A percentile compares a stretch with the other conserved stretches of the same genome.
These are phyloP conservation scores for Coluber constrictor DNA, from an alignment of 2,797 vertebrate species.

Conservation along the genomic window DNA sequence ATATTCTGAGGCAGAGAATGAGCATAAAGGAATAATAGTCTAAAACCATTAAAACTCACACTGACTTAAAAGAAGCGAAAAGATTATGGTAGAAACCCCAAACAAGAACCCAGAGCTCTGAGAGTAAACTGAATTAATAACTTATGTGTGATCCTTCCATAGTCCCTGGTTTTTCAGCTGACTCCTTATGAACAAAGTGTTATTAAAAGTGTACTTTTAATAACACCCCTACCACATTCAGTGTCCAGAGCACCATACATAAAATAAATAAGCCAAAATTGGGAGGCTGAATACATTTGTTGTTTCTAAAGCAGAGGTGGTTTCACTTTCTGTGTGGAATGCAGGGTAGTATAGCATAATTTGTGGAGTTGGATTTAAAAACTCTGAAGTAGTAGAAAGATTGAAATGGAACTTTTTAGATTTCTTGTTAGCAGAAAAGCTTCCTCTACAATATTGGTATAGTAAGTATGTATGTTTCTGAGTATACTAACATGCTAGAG, in stretches of 20 bases:
- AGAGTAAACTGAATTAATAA: background rate
- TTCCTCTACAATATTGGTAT: background rate
- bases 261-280: background rate
- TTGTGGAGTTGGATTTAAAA: background rate
- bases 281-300: background rate
- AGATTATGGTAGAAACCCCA: background rate
- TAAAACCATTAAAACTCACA: background rate
- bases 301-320: background rate
- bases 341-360: background rate
- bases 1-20: background rate
- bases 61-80: background rate
- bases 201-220: background rate
- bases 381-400: background rate
- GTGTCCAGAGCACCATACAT: background rate
- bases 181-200: background rate
- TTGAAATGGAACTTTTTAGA: background rate
- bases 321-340: constrained; percentile 12
- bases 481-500: background rate
- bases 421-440: background rate
- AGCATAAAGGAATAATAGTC: background rate
- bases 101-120: background rate
- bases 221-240: background rate
- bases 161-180: background rate
- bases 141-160: background rate
- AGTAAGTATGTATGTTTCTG: background rate